Percentiles rank a stretch among this genome's conserved stretches.
phyloP scores from a whole-genome alignment of 1,140 invertebrate genomes.

The Drosophila pseudoananassae region DNA sequence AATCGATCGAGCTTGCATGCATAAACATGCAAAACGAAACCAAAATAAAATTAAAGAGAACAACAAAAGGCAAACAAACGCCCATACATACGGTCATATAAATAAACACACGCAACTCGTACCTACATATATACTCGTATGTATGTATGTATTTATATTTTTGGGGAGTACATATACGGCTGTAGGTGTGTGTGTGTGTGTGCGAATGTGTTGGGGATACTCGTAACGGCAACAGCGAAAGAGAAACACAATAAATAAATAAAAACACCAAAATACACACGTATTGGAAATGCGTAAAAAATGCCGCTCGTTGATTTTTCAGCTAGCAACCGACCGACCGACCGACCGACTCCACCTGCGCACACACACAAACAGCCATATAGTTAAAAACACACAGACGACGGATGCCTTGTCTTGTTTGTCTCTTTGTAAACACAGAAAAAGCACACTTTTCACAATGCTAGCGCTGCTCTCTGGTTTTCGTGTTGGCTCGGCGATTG shows the following conservation, averaged over 20 bases:
- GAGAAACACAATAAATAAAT: slow-evolving; percentile 81
- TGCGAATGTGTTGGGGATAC: slow-evolving; percentile 57
- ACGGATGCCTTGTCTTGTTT: slow-evolving; percentile 72
- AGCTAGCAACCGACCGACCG: slow-evolving; percentile 51
- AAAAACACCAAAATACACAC: slow-evolving; percentile 71
- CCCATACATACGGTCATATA: slow-evolving; percentile 49
- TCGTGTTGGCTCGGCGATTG: slow-evolving; percentile 64
- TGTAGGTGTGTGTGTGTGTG: slow-evolving; percentile 19
- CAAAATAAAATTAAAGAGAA: slow-evolving; percentile 81
- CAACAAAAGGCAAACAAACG: slow-evolving; percentile 72
- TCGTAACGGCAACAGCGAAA: slow-evolving; percentile 70
- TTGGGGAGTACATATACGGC: slow-evolving; percentile 37
- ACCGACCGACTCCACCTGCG: slow-evolving; percentile 76
- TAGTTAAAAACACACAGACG: slow-evolving; percentile 26
- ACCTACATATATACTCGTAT: slow-evolving; percentile 10
- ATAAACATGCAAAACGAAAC: slow-evolving; percentile 78
- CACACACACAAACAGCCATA: slow-evolving; percentile 30
- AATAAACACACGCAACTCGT: slow-evolving; percentile 40
- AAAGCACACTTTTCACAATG: slow-evolving; percentile 80
- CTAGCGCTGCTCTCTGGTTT: slow-evolving; percentile 47
- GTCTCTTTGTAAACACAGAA: slow-evolving; percentile 75
- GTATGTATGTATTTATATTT: background rate
- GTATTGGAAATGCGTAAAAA: slow-evolving; percentile 80
- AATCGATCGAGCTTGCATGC: slow-evolving; percentile 77
- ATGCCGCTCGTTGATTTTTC: slow-evolving; percentile 81